Evolutionary conservation across 1,140 invertebrate genomes (phyloP).

Genomic region (Heliothis subflexa): DNA sequence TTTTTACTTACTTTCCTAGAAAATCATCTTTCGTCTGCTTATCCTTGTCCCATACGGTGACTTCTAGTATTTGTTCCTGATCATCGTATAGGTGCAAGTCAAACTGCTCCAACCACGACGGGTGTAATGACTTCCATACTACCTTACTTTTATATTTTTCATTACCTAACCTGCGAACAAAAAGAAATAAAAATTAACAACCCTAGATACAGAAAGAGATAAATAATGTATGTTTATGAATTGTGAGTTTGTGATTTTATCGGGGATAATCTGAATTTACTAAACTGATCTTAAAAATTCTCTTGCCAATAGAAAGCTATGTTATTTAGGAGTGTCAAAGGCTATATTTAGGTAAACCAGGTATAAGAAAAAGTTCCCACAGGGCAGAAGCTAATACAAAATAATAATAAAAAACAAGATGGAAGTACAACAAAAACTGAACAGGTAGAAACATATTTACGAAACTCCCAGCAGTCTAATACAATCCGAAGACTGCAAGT

Average conservation of each 20-base stretch:
- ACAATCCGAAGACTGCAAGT: no score
- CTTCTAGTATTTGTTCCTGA: slow-evolving; percentile 93
- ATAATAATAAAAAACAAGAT: no score
- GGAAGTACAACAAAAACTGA: no score
- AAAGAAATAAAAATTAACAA: slow-evolving; percentile 47
- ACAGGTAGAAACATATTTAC: no score
- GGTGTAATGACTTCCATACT: slow-evolving; percentile 93
- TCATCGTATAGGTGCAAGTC: slow-evolving; percentile 98
- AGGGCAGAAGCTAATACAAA: neutral
- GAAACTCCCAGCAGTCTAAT: no score
- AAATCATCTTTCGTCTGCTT: slow-evolving; percentile 94
- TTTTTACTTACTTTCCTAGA: slow-evolving; percentile 90
- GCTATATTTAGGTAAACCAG: neutral
- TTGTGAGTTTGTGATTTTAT: no score
- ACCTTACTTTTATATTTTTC: slow-evolving; percentile 99
- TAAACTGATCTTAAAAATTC: neutral
- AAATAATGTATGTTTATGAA: no score
- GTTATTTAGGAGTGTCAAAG: neutral
- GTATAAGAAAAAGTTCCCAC: neutral
- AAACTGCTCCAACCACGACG: slow-evolving; percentile 98
- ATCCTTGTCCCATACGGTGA: slow-evolving; percentile 96
- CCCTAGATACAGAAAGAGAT: neutral
- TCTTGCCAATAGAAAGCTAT: no score
- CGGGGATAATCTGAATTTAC: neutral
- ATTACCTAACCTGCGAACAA: slow-evolving; percentile 92